Conservation (phyloP, 1,140 invertebrate genomes). For the Drosophila santomea region DNA sequence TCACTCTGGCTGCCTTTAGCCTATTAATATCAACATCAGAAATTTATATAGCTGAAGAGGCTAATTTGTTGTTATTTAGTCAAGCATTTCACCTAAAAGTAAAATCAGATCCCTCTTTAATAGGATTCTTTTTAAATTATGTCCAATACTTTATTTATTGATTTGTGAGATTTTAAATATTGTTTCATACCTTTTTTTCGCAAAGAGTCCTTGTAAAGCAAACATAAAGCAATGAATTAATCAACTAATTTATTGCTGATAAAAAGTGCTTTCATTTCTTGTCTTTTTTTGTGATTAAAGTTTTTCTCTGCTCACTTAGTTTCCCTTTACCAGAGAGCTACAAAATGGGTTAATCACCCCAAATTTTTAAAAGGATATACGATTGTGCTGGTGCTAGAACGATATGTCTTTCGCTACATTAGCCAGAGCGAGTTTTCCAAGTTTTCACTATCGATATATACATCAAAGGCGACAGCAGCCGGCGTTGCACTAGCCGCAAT, state of each 20-base stretch:
- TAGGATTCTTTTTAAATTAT: background rate
- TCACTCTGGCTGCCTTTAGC: background rate
- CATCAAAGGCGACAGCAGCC: slow-evolving; percentile 46
- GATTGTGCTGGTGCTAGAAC: slow-evolving; percentile 10
- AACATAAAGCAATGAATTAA: background rate
- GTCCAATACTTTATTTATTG: background rate
- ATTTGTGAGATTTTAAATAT: background rate
- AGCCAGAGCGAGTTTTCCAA: slow-evolving; percentile 66
- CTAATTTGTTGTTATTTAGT: too few relatives aligned
- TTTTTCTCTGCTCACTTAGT: too few relatives aligned
- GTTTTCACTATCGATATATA: slow-evolving; percentile 79
- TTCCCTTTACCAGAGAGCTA: background rate
- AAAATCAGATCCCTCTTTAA: background rate
- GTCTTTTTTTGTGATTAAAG: background rate
- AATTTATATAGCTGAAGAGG: background rate
- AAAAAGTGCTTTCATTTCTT: background rate
- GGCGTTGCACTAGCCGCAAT: slow-evolving; percentile 54
- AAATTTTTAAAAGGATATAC: slow-evolving; percentile 12
- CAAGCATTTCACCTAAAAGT: too few relatives aligned
- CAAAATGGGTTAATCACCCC: slow-evolving; percentile 38
- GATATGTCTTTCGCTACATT: slow-evolving; percentile 72
- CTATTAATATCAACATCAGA: background rate
- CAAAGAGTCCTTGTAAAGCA: too few relatives aligned
- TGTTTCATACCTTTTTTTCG: background rate
- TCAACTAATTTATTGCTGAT: background rate